Percentiles rank a stretch among this genome's conserved stretches.
Evolutionary conservation across 2,113 vertebrate species (phyloP).

Genomic region (Crotalus helleri): DNA sequence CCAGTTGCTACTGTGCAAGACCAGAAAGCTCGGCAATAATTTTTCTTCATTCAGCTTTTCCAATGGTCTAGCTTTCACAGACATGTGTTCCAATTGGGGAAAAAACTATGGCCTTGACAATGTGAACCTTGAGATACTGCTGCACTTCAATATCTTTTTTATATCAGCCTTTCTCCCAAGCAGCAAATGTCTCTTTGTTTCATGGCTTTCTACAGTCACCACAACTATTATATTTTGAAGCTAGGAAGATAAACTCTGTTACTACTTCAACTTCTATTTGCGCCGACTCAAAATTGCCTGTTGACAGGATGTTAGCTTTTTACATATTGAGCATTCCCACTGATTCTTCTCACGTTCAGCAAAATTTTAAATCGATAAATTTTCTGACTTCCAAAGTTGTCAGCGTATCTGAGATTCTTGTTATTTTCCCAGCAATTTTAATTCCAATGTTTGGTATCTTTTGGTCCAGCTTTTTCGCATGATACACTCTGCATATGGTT

Average conservation of each 20-base stretch:
- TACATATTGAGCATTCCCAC: neutral
- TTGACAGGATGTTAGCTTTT: neutral
- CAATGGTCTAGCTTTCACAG: neutral
- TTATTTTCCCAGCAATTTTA: neutral
- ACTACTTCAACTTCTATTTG: neutral
- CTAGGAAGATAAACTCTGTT: neutral
- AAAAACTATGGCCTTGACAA: neutral
- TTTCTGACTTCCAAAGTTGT: neutral
- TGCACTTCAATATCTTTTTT: neutral
- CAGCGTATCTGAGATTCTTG: neutral
- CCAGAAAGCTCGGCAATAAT: neutral
- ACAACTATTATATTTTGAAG: neutral
- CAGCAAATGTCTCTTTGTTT: neutral
- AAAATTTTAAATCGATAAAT: neutral
- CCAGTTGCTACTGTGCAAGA: too few relatives aligned
- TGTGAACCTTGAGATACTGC: neutral
- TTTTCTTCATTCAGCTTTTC: neutral
- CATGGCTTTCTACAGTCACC: neutral
- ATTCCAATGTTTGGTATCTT: neutral
- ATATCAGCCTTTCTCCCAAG: neutral
- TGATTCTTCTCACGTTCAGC: neutral
- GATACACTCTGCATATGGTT: neutral
- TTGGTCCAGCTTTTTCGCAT: neutral
- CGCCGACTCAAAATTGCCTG: neutral
- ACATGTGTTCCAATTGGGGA: neutral